phyloP scores from a whole-genome alignment of 1,140 invertebrate genomes.

The Odontomachus brunneus region DNA sequence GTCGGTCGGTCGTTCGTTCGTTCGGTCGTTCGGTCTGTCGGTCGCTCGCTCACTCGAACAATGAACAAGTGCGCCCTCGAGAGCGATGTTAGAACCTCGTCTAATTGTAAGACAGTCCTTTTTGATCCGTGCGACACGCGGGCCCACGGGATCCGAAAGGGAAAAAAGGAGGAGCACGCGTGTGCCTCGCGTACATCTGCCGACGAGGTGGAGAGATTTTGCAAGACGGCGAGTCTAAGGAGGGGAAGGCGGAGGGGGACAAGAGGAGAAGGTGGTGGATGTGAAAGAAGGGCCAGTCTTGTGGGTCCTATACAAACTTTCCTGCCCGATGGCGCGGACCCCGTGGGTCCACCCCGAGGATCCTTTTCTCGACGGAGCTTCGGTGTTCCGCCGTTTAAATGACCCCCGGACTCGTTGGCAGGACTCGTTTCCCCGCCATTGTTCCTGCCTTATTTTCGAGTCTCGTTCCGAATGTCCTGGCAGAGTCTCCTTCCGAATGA shows the following conservation, averaged over 20 bases:
- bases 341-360: slow-evolving; percentile 66
- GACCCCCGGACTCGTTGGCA: slow-evolving; percentile 72
- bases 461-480: slow-evolving; percentile 72
- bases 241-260: slow-evolving; percentile 15
- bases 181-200: slow-evolving; percentile 72
- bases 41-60: slow-evolving; percentile 47
- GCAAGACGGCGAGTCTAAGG: slow-evolving; percentile 45
- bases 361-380: slow-evolving; percentile 63
- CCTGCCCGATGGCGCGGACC: slow-evolving; percentile 61
- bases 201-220: slow-evolving; percentile 43
- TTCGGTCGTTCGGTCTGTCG: too few species aligned
- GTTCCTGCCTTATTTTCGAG: slow-evolving; percentile 79
- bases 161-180: slow-evolving; percentile 60
- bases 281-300: slow-evolving; percentile 64
- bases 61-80: slow-evolving; percentile 63
- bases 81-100: slow-evolving; percentile 67
- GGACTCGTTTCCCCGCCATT: slow-evolving; percentile 75
- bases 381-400: slow-evolving; percentile 74
- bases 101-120: slow-evolving; percentile 65
- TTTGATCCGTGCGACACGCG: slow-evolving; percentile 60
- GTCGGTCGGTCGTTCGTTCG: slow-evolving; percentile 5
- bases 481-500: slow-evolving; percentile 19
- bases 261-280: slow-evolving; percentile 31
- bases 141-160: slow-evolving; percentile 41
- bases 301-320: slow-evolving; percentile 76